These are phyloP conservation scores for Paedocypris micromegethes DNA, from an alignment of 2,797 vertebrate species.

Conservation along the genomic window DNA sequence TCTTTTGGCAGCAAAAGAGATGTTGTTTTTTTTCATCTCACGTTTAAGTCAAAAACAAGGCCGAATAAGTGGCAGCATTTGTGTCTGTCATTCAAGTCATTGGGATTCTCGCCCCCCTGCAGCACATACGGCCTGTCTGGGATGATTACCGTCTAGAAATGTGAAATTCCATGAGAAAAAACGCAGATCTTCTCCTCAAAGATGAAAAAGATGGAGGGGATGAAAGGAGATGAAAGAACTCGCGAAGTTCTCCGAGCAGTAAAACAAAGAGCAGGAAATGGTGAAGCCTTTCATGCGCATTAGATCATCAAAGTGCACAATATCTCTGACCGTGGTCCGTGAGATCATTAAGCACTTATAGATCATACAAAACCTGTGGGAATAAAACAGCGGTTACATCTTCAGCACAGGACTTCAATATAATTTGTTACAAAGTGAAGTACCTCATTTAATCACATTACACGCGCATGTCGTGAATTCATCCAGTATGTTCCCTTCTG, in stretches of 20 bases:
- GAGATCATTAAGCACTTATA: conserved; percentile 20
- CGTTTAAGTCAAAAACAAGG: background rate
- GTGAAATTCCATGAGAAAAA: background rate
- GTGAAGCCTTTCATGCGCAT: conserved; percentile 6
- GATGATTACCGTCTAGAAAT: conserved; percentile 6
- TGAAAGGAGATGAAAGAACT: conserved; percentile 17
- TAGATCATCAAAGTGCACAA: background rate
- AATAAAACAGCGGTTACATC: conserved; percentile 21
- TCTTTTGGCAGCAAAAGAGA: conserved; percentile 11
- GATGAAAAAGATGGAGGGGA: conserved; percentile 17
- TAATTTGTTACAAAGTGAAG: background rate
- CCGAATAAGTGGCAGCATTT: conserved; percentile 3
- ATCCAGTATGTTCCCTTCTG: too few relatives aligned
- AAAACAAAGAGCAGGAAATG: background rate
- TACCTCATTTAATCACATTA: too few relatives aligned
- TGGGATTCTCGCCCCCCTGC: background rate
- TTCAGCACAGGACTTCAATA: background rate
- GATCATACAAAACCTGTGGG: conserved; percentile 44
- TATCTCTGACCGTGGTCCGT: conserved; percentile 1
- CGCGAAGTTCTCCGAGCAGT: conserved; percentile 5
- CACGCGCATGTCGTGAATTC: background rate
- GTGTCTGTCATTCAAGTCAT: background rate
- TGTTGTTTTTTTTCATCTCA: background rate
- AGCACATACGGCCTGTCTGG: conserved; percentile 6
- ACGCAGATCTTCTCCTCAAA: background rate